Evolutionary conservation across 2,797 vertebrate species (phyloP).

Genomic region (Melanotaenia pygmaea): DNA sequence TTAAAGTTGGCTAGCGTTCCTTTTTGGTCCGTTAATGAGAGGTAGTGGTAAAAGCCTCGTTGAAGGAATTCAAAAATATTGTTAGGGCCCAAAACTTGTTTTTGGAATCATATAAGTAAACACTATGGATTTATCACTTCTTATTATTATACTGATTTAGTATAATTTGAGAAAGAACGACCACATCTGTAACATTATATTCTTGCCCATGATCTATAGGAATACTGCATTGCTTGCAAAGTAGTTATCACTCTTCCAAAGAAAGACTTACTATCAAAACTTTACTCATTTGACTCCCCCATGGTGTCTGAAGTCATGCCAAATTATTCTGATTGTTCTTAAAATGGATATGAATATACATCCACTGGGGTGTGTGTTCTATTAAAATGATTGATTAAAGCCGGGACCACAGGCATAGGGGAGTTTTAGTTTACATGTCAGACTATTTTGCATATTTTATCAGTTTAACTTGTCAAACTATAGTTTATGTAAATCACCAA

Average conservation of each 20-base stretch:
- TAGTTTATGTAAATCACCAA: neutral
- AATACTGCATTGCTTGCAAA: constrained; percentile 24
- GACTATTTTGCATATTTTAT: constrained; percentile 17
- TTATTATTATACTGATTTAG: constrained; percentile 5
- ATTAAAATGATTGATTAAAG: constrained; percentile 49
- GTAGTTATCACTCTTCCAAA: constrained; percentile 55
- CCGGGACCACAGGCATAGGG: constrained; percentile 14
- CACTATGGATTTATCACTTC: neutral
- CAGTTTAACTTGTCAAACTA: constrained; percentile 8
- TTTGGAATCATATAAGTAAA: constrained; percentile 42
- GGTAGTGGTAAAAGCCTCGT: constrained; percentile 25
- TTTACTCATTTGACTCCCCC: constrained; percentile 34
- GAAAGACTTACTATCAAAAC: constrained; percentile 55
- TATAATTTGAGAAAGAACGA: neutral
- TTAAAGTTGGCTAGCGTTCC: too few relatives aligned
- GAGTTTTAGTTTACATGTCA: constrained; percentile 15
- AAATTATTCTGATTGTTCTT: constrained; percentile 64
- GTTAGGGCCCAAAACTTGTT: constrained; percentile 4
- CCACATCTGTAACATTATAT: too few relatives aligned
- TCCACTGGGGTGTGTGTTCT: constrained; percentile 32
- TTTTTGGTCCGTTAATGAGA: neutral
- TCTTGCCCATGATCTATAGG: too few relatives aligned
- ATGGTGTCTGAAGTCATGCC: constrained; percentile 41
- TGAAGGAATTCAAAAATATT: constrained; percentile 40
- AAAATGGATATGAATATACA: constrained; percentile 54